Conservation (phyloP, 2,113 vertebrate genomes). For the Thalassarche chlororhynchos region DNA sequence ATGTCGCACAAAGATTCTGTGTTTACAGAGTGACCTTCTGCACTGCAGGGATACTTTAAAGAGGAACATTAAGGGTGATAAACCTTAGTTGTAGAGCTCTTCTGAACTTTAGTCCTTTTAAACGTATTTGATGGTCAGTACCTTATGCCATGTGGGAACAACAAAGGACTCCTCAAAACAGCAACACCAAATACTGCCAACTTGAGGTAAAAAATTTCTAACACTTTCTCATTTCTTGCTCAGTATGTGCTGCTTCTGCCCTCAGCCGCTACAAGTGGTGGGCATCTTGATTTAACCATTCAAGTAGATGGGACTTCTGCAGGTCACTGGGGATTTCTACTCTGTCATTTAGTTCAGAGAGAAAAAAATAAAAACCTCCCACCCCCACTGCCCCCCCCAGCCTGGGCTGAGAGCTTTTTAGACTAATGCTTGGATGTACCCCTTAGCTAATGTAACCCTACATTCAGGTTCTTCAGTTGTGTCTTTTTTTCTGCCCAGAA, state of each 20-base stretch:
- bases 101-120: neutral
- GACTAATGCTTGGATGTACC: neutral
- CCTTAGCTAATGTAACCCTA: neutral
- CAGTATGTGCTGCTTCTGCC: neutral
- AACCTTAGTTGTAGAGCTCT: neutral
- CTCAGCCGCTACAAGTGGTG: neutral
- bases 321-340: neutral
- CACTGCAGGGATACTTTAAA: neutral
- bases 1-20: neutral
- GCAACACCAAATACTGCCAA: neutral
- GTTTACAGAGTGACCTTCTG: neutral
- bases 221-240: neutral
- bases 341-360: neutral
- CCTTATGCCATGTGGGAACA: neutral
- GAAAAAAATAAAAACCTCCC: neutral
- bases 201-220: neutral
- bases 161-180: neutral
- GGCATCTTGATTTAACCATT: neutral
- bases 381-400: rapidly evolving
- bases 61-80: neutral
- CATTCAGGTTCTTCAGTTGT: neutral
- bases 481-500: neutral
- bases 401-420: neutral
- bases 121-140: neutral
- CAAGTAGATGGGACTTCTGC: neutral